Evolutionary conservation across 1,140 invertebrate species (phyloP), one percentile per base, ranked within the genome.

Genomic region (Micrasema longulum): DNA sequence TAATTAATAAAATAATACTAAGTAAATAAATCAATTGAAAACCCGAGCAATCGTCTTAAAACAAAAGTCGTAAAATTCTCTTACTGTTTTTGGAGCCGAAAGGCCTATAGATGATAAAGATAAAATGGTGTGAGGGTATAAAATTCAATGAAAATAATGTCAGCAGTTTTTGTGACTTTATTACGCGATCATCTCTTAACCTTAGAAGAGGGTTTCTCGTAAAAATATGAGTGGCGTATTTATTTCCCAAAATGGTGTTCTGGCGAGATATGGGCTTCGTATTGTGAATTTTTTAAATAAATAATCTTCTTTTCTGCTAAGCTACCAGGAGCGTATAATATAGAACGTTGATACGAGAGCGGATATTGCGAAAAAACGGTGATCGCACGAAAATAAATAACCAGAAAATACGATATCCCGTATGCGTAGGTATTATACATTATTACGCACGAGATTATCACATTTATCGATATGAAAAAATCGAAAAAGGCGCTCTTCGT

Each of bases 81-180:
- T n/a, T n/a, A n/a, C n/a, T n/a, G n/a, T n/a, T n/a, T n/a, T n/a
- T n/a, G n/a, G n/a, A n/a, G n/a, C n/a, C 31, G 38, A 38, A 6
- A 26, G 10, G 35, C n/a, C 35, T 62, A 20, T 62, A 22, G 43
- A 35, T 43, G n/a, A n/a, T n/a, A n/a, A n/a, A 62, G 62, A 47
- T 45, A 66, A 48, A 14, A 20, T 31, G 12, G 55, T 16, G 23
- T 35, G 31, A 31, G 48, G 38, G 6, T 71, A 50, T 64, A 71
- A 71, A 64, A 64, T 55, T 52, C 62, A 57, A 65, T 66, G 38
- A 57, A 65, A 43, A 65, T 55, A 55, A 43, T 38, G 63, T 72
- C 70, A 72, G 70, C 70, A 65, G 35, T 72, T 65, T 72, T 72
- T 72, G 60, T 65, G 47, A 72, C 70, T 72, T 72, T 72, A 72